A percentile compares a stretch with the other conserved stretches of the same genome.
phyloP scores from a whole-genome alignment of 2,797 vertebrate genomes.

The Catamblyrhynchus diadema region DNA sequence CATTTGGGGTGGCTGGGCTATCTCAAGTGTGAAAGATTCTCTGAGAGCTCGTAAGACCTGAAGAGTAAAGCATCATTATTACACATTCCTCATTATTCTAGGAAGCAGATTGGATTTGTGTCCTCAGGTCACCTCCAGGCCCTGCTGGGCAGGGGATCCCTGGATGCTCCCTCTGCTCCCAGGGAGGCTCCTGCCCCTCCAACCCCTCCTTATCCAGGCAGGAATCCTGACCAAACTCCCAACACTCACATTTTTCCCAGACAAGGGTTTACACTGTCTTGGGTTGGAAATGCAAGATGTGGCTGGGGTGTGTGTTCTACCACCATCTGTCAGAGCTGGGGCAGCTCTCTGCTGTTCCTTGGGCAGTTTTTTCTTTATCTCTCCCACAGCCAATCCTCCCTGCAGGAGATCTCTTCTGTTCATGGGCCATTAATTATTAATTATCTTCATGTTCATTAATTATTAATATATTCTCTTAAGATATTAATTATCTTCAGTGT shows the following conservation, averaged over 20 bases:
- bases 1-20: neutral
- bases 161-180: neutral
- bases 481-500: too few relatives aligned
- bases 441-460: too few relatives aligned
- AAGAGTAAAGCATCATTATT: neutral
- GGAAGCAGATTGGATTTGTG: neutral
- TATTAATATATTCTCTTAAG: too few relatives aligned
- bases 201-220: neutral
- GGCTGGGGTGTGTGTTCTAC: neutral
- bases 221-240: neutral
- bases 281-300: neutral
- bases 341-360: fast-evolving
- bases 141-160: neutral
- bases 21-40: neutral
- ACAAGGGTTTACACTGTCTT: neutral
- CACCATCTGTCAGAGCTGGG: neutral
- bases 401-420: too few relatives aligned
- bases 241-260: neutral
- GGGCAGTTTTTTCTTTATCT: neutral
- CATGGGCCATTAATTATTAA: too few relatives aligned
- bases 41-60: neutral
- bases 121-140: neutral
- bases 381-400: neutral
- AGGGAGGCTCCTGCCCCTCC: neutral
- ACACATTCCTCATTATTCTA: neutral